Base-by-base conservation (phyloP, 2,888 invertebrate genomes). In the Phymatocera aterrima region DNA sequence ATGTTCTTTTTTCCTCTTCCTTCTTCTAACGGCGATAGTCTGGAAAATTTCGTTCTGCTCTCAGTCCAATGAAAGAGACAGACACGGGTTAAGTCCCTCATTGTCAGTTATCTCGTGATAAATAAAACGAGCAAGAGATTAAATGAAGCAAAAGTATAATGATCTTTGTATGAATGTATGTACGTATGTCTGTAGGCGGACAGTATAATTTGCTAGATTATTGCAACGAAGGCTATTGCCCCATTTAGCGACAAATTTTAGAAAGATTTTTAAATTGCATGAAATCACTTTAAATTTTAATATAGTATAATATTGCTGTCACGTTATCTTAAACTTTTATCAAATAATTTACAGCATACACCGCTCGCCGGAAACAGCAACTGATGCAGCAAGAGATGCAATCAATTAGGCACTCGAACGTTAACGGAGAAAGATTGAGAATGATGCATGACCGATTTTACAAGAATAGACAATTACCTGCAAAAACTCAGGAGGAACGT, bases 151-250 rank as follows among this genome's bases (percentile, higher is more conserved):
- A 64, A 37, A 64, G 34, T 64, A 37, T n/a, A n/a, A n/a, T 64
- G 37, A 64, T 64, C 61, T 21, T 57, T 64, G 43, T 12, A 43
- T 43, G 10, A 5, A 43, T 43, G 12, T 43, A 43, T 1, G 1
- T 43, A 10, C 8, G 8, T 43, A 12, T 12, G n/a, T n/a, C 18
- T 31, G 68, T 68, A 46, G 68, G 68, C 68, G 68, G 46, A 46
- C 31, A 68, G 68, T 68, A 24, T 46, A 68, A 68, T 68, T 68
- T 43, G 46, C 28, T 46, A 46, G 46, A 68, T 68, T 68, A 12
- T 46, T n/a, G 28, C 46, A n/a, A n/a, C 46, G 68, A 68, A 68
- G 68, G 68, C 28, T 68, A n/a, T 8, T 28, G 46, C 46, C 68
- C 43, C 21, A 46, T 46, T 46, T 68, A 68, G 21, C 43, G 21